Percentiles rank a stretch among this genome's conserved stretches.
Conservation (phyloP, 2,113 vertebrate genomes). For the Myanophis thanlyinensis region DNA sequence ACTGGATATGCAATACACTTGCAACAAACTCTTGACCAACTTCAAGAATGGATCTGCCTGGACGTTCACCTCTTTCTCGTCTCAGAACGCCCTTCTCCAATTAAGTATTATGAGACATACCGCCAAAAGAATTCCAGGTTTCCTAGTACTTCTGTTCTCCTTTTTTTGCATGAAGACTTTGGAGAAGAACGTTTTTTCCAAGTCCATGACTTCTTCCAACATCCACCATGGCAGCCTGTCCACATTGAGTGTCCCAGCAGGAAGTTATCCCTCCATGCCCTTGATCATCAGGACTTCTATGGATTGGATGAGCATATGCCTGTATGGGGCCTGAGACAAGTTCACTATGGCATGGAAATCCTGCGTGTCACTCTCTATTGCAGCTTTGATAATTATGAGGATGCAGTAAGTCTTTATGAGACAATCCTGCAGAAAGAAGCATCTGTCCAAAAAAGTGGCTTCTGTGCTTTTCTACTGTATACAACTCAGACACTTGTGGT, state of each 20-base stretch:
- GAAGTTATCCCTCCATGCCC: conserved; percentile 51
- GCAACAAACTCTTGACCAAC: conserved; percentile 82
- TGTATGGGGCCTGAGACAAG: conserved; percentile 85
- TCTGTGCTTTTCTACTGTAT: conserved; percentile 80
- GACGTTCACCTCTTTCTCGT: conserved; percentile 84
- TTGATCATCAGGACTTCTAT: conserved; percentile 83
- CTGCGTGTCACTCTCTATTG: conserved; percentile 87
- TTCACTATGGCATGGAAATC: conserved; percentile 78
- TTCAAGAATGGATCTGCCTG: conserved; percentile 81
- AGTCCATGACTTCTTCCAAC: conserved; percentile 83
- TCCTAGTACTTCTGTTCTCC: conserved; percentile 85
- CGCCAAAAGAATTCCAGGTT: conserved; percentile 66
- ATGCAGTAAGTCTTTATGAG: conserved; percentile 85
- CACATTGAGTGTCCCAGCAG: conserved; percentile 62
- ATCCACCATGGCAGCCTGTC: conserved; percentile 83
- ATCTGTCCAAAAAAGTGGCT: conserved; percentile 68
- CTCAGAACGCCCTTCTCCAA: conserved; percentile 77
- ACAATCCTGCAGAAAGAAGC: conserved; percentile 81
- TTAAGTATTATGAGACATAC: conserved; percentile 53
- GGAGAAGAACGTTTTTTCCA: conserved; percentile 84
- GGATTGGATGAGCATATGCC: conserved; percentile 86
- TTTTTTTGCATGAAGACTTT: conserved; percentile 82
- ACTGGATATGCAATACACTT: conserved; percentile 77
- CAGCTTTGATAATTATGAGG: conserved; percentile 86
- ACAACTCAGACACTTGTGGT: conserved; percentile 58